Base-by-base conservation (phyloP, 2,888 invertebrate genomes). In the Altica lythri region DNA sequence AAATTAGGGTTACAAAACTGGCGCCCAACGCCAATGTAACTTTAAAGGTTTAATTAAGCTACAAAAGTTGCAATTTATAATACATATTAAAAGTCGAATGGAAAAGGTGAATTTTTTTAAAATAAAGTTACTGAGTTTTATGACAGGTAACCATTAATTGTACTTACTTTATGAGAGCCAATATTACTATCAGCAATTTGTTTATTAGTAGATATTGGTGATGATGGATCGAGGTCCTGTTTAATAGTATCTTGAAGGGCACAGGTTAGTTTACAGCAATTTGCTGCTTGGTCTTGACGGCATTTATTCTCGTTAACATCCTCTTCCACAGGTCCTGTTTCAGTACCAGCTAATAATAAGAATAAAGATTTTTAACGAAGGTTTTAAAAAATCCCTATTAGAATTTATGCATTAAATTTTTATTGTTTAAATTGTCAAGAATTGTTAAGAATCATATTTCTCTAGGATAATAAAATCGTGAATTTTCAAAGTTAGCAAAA, bases 241-340 rank as follows among this genome's bases (percentile, higher is more conserved):
- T 71, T 70, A 22, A 72, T 58, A 17, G 66, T 71, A 44, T 72
- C 74, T 59, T 73, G 73, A 51, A 74, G 60, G 2, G 69, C 72
- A 42, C 72, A 70, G 16, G 72, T 71, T 25, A 75, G 53, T 30
- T 71, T 75, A 57, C 77, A 76, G 60, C 75, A 76, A 37, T 75
- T 73, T 8, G 67, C 60, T 10, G 63, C 35, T 54, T 60, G 67
- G 44, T 67, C 63, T 48, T 67, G 64, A 52, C 57, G 55, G 47
- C 64, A 62, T 55, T 73, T 71, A 53, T 75, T 74, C 54, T 73
- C 73, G 55, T 74, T 73, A 45, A 73, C 62, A 53, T 73, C 73
- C 53, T 71, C 68, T 55, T 71, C 68, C 27, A 49, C 44, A 35
- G 25, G 43, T 51, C 29, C 34, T 37, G 44, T 51, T 37, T 27